These are phyloP conservation scores for Strigamia crassipes DNA, from an alignment of 2,888 invertebrate genomes.

Conservation along the genomic window DNA sequence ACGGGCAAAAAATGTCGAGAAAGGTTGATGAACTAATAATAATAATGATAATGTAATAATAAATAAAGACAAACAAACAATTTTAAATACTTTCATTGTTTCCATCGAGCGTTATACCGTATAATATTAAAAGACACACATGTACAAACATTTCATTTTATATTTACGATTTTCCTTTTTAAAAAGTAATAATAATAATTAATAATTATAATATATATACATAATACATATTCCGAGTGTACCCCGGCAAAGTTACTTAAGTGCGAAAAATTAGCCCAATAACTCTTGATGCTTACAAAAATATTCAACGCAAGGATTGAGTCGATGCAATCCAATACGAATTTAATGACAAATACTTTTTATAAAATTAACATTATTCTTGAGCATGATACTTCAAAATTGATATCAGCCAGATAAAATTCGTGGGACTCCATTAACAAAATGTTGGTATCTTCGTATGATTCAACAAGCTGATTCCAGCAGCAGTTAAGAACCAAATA, in stretches of 20 bases:
- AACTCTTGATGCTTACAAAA: background rate
- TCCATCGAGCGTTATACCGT: background rate
- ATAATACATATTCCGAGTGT: background rate
- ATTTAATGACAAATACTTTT: conserved; percentile 2
- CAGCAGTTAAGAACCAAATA: conserved; percentile 11
- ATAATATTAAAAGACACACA: conserved; percentile 6
- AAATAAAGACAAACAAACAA: background rate
- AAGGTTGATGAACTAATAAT: background rate
- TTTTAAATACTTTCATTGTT: conserved; percentile 16
- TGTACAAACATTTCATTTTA: background rate
- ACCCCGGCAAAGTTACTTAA: background rate
- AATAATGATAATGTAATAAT: background rate
- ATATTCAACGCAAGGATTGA: conserved; percentile 5
- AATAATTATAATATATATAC: conserved; percentile 25
- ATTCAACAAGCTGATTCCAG: conserved; percentile 28
- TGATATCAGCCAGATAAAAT: background rate
- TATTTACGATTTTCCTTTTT: background rate
- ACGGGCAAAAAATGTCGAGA: background rate
- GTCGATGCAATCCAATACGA: background rate
- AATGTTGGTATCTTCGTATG: background rate
- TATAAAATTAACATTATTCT: background rate
- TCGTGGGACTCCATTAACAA: background rate
- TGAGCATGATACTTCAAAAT: conserved; percentile 18
- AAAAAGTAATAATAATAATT: background rate
- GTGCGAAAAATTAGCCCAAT: conserved; percentile 3